Evolutionary conservation across 2,113 vertebrate species (phyloP).

Genomic region (Psophia crepitans): DNA sequence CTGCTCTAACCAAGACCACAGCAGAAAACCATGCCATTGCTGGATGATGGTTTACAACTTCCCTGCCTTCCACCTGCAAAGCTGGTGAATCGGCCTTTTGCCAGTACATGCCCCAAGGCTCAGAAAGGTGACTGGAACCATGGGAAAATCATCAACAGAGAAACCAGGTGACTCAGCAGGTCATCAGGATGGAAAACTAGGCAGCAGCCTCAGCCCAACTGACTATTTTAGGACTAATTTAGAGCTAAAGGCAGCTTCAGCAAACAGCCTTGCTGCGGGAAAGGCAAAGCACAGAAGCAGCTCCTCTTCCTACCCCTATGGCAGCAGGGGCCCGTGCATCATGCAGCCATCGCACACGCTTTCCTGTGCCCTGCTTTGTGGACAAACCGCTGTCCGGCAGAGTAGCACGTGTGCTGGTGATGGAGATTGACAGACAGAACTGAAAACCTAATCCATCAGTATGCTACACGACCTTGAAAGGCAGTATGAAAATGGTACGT

Average conservation of each 20-base stretch:
- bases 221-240: not conserved
- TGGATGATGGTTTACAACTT: not conserved
- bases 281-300: not conserved
- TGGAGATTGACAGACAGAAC: not conserved
- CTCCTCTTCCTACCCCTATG: not conserved
- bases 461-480: not conserved
- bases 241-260: not conserved
- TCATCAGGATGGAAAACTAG: not conserved
- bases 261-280: not conserved
- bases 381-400: not conserved
- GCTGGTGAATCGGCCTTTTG: not conserved
- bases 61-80: not conserved
- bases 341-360: rapidly evolving
- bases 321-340: not conserved
- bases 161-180: not conserved
- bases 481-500: not conserved
- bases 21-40: not conserved
- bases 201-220: not conserved
- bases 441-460: not conserved
- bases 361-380: not conserved
- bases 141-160: not conserved
- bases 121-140: not conserved
- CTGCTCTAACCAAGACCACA: not conserved
- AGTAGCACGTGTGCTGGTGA: not conserved
- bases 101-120: not conserved